Percentiles rank a stretch among this genome's conserved stretches.
Evolutionary conservation across 1,140 invertebrate species (phyloP).

Genomic region (Orius insidiosus): DNA sequence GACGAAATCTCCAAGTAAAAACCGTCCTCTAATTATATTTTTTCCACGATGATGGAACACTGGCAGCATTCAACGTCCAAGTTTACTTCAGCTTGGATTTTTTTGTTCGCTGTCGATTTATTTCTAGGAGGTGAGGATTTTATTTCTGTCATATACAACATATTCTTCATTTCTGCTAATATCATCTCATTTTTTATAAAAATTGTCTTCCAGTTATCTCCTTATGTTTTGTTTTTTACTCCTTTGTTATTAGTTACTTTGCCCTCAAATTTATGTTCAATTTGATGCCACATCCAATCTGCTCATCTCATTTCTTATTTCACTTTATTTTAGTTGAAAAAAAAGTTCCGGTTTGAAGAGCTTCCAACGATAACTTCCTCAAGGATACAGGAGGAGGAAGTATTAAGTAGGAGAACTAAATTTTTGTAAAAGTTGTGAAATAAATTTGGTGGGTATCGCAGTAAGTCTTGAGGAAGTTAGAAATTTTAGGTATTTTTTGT

Average conservation of each 20-base stretch:
- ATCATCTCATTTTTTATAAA: background rate
- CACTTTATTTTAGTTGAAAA: too few species aligned
- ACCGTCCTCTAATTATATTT: background rate
- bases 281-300: background rate
- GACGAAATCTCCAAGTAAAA: background rate
- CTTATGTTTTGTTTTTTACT: slow-evolving; percentile 1
- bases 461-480: too few species aligned
- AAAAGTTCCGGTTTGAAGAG: too few species aligned
- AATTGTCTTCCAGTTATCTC: too few species aligned
- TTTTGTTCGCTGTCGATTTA: slow-evolving; percentile 18
- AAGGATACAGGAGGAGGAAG: too few species aligned
- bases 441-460: too few species aligned
- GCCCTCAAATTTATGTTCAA: background rate
- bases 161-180: background rate
- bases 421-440: too few species aligned
- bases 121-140: slow-evolving; percentile 12
- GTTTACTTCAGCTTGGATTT: slow-evolving; percentile 18
- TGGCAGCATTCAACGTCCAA: slow-evolving; percentile 18
- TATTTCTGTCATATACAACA: background rate
- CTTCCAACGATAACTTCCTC: too few species aligned
- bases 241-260: background rate
- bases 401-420: too few species aligned
- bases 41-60: slow-evolving; percentile 17
- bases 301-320: too few species aligned
- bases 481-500: too few species aligned